Percentiles rank a stretch among this genome's conserved stretches.
These are phyloP conservation scores for Linnaemya vulpina DNA, from an alignment of 2,888 invertebrate genomes.

Conservation along the genomic window DNA sequence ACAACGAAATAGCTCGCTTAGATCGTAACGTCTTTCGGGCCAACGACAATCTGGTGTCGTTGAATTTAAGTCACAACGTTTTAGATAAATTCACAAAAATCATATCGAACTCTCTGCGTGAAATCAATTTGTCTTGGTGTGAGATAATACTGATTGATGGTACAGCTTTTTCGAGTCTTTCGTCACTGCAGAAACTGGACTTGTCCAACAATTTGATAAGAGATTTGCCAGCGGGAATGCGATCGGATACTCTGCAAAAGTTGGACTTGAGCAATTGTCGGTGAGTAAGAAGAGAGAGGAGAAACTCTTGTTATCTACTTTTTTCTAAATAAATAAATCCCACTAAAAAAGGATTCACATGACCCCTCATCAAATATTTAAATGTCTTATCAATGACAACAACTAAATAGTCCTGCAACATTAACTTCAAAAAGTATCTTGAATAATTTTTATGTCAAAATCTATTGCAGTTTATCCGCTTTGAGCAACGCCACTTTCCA, in stretches of 20 bases:
- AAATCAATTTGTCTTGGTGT: slow-evolving; percentile 87
- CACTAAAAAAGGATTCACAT: too few relatives aligned
- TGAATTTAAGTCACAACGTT: slow-evolving; percentile 88
- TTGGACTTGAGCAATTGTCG: slow-evolving; percentile 84
- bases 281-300: slow-evolving; percentile 73
- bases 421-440: too few relatives aligned
- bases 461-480: slow-evolving; percentile 84
- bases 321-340: too few relatives aligned
- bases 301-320: neutral
- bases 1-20: slow-evolving; percentile 86
- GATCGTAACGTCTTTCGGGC: slow-evolving; percentile 85
- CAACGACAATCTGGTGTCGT: slow-evolving; percentile 85
- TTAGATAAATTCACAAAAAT: slow-evolving; percentile 85
- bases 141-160: slow-evolving; percentile 85
- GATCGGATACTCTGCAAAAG: slow-evolving; percentile 85
- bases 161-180: slow-evolving; percentile 85
- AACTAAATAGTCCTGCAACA: too few relatives aligned
- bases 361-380: too few relatives aligned
- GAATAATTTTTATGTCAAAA: too few relatives aligned
- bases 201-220: slow-evolving; percentile 87
- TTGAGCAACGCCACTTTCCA: slow-evolving; percentile 87
- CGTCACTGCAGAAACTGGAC: slow-evolving; percentile 85
- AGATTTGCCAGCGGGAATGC: slow-evolving; percentile 85
- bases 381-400: too few relatives aligned
- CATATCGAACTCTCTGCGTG: slow-evolving; percentile 85